Base-by-base conservation (phyloP, 2,797 vertebrate species). In the Pseudotriccus pelzelni region DNA sequence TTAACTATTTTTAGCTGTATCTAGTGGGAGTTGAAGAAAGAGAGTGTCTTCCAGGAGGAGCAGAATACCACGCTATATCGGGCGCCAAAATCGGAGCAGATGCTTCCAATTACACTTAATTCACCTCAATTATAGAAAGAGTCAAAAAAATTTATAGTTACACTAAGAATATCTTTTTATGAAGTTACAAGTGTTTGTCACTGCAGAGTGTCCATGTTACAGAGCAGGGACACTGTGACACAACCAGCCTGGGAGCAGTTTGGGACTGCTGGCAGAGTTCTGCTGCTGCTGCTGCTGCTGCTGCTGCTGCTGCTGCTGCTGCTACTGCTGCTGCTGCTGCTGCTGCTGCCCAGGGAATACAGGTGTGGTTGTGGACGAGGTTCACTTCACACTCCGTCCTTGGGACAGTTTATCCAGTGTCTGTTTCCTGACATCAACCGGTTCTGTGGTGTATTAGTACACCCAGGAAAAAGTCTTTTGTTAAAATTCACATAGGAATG, bases 51-150 rank as follows among this genome's bases (percentile, higher is more conserved):
- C 83, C 83, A 93, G 87, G 80, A 91, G 80, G 60, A 14, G 80
- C 53, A 84, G 88, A 92, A 49, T 49, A 88, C 90, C 90, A 87
- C 7, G 3, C 79, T 90, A 55, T 72, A 70, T 90, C 0, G 5
- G 67, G 81, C 1, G 1, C 82, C 66, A 90, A 75, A 96, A 94
- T n/a, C 90, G 2, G 80, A 89, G 67, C 81, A 91, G 79, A 84
- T 91, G 79, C 78, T 94, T 94, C 76, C 92, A 89, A 89, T 96
- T 94, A 80, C 75, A 56, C 84, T 92, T 87, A 93, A 94, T 95
- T 95, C 86, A 89, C 90, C 86, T 94, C 93, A 83, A 66, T 94
- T 93, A 85, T 30, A 89, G 89, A 64, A 86, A 82, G 90, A 79
- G 62, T 28, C 0, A 46, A 73, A 77, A 64, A 67, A 73, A 44